phyloP scores from a whole-genome alignment of 2,888 invertebrate genomes.

The Drosophila affinis region DNA sequence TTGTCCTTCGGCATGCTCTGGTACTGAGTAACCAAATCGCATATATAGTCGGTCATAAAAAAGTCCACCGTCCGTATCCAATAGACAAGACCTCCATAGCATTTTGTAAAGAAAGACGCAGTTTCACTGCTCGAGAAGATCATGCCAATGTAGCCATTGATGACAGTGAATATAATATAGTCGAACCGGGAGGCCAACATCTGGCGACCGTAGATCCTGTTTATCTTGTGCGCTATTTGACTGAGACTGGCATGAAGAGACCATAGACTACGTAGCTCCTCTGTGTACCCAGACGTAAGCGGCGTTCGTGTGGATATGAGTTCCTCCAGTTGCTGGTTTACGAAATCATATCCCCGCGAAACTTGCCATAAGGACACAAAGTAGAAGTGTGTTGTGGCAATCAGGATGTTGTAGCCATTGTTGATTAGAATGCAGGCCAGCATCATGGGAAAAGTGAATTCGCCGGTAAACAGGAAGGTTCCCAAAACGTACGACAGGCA shows the following conservation, averaged over 20 bases:
- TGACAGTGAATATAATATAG: slow-evolving; percentile 18
- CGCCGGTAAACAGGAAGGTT: background rate
- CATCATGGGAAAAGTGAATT: too few relatives aligned
- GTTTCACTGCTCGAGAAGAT: background rate
- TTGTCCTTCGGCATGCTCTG: slow-evolving; percentile 29
- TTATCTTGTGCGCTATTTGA: slow-evolving; percentile 1
- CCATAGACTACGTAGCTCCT: slow-evolving; percentile 27
- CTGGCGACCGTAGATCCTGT: slow-evolving; percentile 32
- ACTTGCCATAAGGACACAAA: slow-evolving; percentile 40
- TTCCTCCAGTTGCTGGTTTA: slow-evolving; percentile 26
- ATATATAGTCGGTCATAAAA: slow-evolving; percentile 51
- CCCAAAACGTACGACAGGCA: background rate
- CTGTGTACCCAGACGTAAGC: background rate
- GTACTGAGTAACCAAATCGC: slow-evolving; percentile 37
- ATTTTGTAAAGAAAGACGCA: accelerated
- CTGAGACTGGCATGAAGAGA: slow-evolving; percentile 9
- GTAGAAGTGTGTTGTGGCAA: slow-evolving; percentile 9
- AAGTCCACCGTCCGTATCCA: slow-evolving; percentile 41
- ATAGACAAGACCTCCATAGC: background rate
- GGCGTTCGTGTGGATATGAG: background rate
- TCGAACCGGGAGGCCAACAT: slow-evolving; percentile 42
- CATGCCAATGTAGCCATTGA: slow-evolving; percentile 11
- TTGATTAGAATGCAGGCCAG: background rate
- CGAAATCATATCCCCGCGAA: slow-evolving; percentile 23
- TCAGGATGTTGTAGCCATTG: slow-evolving; percentile 4